Evolutionary conservation across 2,113 vertebrate species (phyloP).

Genomic region (Oxyruncus cristatus): DNA sequence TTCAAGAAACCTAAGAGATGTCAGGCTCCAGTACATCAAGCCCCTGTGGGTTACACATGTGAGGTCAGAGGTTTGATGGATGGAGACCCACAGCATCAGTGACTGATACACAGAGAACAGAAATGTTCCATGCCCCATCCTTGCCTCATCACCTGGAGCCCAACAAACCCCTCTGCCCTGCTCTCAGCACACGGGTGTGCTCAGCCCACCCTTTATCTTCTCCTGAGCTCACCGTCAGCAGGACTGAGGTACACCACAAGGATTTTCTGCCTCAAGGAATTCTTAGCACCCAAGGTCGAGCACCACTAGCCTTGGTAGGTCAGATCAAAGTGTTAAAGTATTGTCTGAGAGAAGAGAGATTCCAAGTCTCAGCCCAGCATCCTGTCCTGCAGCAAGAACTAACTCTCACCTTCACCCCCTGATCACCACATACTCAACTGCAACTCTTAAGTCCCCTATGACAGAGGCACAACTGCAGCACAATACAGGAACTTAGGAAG

Average conservation of each 20-base stretch:
- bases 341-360: not conserved
- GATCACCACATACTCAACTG: not conserved
- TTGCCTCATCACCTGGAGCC: not conserved
- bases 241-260: not conserved
- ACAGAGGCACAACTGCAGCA: not conserved
- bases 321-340: not conserved
- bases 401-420: not conserved
- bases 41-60: not conserved
- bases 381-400: not conserved
- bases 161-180: not conserved
- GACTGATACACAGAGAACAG: not conserved
- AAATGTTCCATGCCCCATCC: not conserved
- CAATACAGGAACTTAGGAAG: not conserved
- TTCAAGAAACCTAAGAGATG: not conserved
- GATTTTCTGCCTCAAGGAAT: not conserved
- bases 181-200: not conserved
- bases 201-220: not conserved
- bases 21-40: not conserved
- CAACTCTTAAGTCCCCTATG: not conserved
- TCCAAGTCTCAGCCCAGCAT: not conserved
- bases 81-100: not conserved
- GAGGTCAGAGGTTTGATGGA: not conserved
- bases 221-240: not conserved
- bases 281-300: not conserved
- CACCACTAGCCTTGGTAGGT: not conserved